These are phyloP conservation scores for Phanerotoma sp. DNA, from an alignment of 2,888 invertebrate genomes.

Conservation along the genomic window DNA sequence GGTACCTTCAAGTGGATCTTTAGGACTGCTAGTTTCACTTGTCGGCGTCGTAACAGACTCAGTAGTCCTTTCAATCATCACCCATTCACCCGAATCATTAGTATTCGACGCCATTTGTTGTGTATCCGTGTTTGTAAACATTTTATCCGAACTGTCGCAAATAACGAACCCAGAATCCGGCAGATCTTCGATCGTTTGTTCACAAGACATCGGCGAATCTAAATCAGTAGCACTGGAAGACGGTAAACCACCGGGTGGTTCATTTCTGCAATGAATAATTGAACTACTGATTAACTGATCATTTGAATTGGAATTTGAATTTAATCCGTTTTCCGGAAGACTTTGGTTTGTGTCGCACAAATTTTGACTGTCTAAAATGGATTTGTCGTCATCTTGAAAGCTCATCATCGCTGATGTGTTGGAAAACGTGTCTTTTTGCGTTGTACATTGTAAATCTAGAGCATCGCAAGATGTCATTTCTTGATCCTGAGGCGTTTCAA, in stretches of 20 bases:
- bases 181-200: conserved; percentile 49
- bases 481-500: conserved; percentile 29
- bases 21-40: conserved; percentile 45
- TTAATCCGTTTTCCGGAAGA: conserved; percentile 21
- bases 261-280: conserved; percentile 34
- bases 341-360: conserved; percentile 20
- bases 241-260: conserved; percentile 32
- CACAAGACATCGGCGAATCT: conserved; percentile 54
- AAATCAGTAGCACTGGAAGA: conserved; percentile 48
- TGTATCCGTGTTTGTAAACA: conserved; percentile 47
- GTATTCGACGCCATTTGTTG: conserved; percentile 40
- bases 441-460: conserved; percentile 16
- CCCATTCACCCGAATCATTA: conserved; percentile 50
- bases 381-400: conserved; percentile 18
- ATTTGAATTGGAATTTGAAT: conserved; percentile 29
- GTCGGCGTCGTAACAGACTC: conserved; percentile 46
- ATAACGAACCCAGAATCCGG: conserved; percentile 47
- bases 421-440: conserved; percentile 1
- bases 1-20: conserved; percentile 44
- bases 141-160: conserved; percentile 48
- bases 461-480: conserved; percentile 29
- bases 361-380: conserved; percentile 21
- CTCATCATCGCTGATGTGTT: conserved; percentile 9
- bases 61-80: conserved; percentile 47
- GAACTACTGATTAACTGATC: conserved; percentile 26